These are phyloP conservation scores for Xylota segnis DNA, from an alignment of 2,888 invertebrate genomes.

Conservation along the genomic window DNA sequence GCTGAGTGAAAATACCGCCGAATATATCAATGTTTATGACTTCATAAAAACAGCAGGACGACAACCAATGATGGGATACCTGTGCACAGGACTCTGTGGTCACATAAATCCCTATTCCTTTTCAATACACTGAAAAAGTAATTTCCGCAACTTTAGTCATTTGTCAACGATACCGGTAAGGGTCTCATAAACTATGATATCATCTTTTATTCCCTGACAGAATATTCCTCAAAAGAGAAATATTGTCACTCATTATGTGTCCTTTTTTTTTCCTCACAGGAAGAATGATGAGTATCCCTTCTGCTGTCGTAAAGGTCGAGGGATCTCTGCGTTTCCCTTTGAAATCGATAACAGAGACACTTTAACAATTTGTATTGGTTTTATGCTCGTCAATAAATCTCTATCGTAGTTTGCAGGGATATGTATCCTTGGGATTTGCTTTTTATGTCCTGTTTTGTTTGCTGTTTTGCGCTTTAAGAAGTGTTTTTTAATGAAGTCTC, in stretches of 20 bases:
- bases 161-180: constrained; percentile 30
- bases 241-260: constrained; percentile 47
- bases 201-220: constrained; percentile 25
- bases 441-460: not conserved
- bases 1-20: not conserved
- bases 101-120: constrained; percentile 10
- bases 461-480: not conserved
- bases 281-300: constrained; percentile 37
- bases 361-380: constrained; percentile 30
- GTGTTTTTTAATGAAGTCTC: not conserved
- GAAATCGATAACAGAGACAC: constrained; percentile 28
- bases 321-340: not conserved
- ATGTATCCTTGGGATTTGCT: constrained; percentile 11
- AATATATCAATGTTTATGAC: not conserved
- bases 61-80: not conserved
- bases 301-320: constrained; percentile 33
- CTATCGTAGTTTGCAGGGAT: constrained; percentile 15
- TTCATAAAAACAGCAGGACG: not conserved
- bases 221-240: constrained; percentile 24
- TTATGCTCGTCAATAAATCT: constrained; percentile 34
- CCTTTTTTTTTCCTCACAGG: not conserved
- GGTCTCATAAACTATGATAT: constrained; percentile 31
- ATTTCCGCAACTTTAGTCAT: constrained; percentile 47
- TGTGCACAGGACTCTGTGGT: not conserved
- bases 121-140: not conserved